Evolutionary conservation across 1,140 invertebrate species (phyloP), one percentile per base, ranked within the genome.

Genomic region (Cepaea nemoralis): DNA sequence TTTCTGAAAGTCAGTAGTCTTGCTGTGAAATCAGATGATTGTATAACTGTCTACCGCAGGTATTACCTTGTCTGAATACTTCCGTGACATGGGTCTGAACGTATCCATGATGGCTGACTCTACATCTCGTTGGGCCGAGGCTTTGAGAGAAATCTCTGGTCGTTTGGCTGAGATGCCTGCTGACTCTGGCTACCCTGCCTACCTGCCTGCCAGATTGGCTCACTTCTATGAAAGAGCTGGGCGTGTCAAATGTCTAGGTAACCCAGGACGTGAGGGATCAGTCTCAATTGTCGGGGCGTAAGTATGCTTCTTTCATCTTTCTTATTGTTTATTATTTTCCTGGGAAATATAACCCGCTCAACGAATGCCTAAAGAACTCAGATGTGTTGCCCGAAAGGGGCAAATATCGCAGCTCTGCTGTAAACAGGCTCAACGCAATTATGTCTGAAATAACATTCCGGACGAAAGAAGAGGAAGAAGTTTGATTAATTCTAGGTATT

Each of bases 61-160:
- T 90, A 99, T 99, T 91, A 99, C 98, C 0, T 92, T 99, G 1
- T 98, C 98, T 37, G 98, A 99, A 92, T 99, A 99, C 92, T 99
- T 99, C 93, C 92, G 94, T 88, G 98, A 99, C 91, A 99, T 99
- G 98, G 99, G 99, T 92, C 99, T 99, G 94, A 98, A 99, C 91
- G 98, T 99, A 39, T 98, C 98, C 79, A 99, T 99, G 99, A 99
- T 99, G 99, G 99, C 99, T 87, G 99, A 99, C 93, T 99, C 98
- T n/a, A 99, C 99, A 22, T 99, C 98, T 33, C 97, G 99, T 93
- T 99, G 99, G 99, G 99, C 99, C 76, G 99, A 99, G 93, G 98
- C 98, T 88, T 93, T 99, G 90, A 94, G 99, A 94, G 99, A 99
- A 95, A 99, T 99, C 93, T 99, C 98, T 2, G 98, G 98, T 93